Percentiles rank a stretch among this genome's conserved stretches.
Evolutionary conservation across 2,797 vertebrate species (phyloP).

Genomic region (Microctenopoma steveboyesi): DNA sequence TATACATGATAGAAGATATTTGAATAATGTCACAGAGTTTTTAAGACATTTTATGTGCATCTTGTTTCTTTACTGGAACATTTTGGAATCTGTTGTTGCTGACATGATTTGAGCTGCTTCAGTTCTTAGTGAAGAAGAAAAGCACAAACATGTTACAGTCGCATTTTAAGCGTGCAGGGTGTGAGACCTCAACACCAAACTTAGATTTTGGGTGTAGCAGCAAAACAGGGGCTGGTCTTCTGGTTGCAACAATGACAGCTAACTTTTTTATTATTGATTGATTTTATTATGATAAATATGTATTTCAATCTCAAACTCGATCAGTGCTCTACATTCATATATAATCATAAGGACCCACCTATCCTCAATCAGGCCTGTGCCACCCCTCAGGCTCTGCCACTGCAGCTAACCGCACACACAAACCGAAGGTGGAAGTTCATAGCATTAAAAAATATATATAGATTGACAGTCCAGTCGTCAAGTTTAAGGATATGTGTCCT

Average conservation of each 20-base stretch:
- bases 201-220: slow-evolving; percentile 27
- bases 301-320: no score
- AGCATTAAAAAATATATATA: neutral
- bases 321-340: no score
- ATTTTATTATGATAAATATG: no score
- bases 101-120: slow-evolving; percentile 35
- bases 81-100: slow-evolving; percentile 13
- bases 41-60: neutral
- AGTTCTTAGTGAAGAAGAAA: slow-evolving; percentile 37
- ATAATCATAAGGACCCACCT: no score
- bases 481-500: slow-evolving; percentile 1
- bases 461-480: neutral
- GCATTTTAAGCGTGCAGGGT: slow-evolving; percentile 35
- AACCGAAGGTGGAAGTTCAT: slow-evolving; percentile 34
- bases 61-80: slow-evolving; percentile 27
- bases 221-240: no score
- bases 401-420: slow-evolving; percentile 11
- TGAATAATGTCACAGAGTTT: no score
- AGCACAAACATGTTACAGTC: slow-evolving; percentile 28
- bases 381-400: no score
- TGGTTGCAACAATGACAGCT: no score
- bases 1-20: no score
- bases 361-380: no score
- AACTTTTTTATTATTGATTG: no score
- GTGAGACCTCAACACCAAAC: slow-evolving; percentile 30